phyloP scores from a whole-genome alignment of 2,113 vertebrate genomes.

The Canis aureus region DNA sequence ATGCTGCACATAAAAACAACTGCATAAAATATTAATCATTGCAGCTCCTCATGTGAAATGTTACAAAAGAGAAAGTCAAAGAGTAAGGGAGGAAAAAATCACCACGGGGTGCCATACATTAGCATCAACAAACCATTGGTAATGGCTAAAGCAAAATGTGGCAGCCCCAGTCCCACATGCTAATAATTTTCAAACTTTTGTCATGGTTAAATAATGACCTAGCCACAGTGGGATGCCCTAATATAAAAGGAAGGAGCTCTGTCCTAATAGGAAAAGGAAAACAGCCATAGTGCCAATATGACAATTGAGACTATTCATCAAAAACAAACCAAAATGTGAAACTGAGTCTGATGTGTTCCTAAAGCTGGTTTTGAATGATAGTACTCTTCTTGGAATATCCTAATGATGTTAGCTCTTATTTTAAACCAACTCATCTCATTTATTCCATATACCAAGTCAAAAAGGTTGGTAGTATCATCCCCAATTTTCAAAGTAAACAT shows the following conservation, averaged over 20 bases:
- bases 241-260: slow-evolving; percentile 75
- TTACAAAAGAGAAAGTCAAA: slow-evolving; percentile 83
- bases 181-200: slow-evolving; percentile 83
- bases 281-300: not conserved
- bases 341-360: slow-evolving; percentile 45
- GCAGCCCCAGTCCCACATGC: slow-evolving; percentile 57
- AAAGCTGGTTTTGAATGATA: slow-evolving; percentile 18
- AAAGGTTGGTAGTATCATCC: not conserved
- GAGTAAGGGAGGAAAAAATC: slow-evolving; percentile 56
- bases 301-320: slow-evolving; percentile 63
- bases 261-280: slow-evolving; percentile 71
- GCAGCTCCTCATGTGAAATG: slow-evolving; percentile 82
- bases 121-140: slow-evolving; percentile 81
- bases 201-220: slow-evolving; percentile 84
- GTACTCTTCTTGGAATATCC: not conserved
- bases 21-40: slow-evolving; percentile 88
- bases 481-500: not conserved
- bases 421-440: not conserved
- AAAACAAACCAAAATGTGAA: slow-evolving; percentile 52
- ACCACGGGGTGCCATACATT: slow-evolving; percentile 77
- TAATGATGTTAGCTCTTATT: not conserved
- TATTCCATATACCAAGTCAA: not conserved
- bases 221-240: slow-evolving; percentile 79
- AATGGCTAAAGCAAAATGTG: slow-evolving; percentile 81
- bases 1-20: slow-evolving; percentile 81